Evolutionary conservation across 2,888 invertebrate genomes (phyloP), one percentile per base, ranked within the genome.

Genomic region (Boloria euphrosyne): DNA sequence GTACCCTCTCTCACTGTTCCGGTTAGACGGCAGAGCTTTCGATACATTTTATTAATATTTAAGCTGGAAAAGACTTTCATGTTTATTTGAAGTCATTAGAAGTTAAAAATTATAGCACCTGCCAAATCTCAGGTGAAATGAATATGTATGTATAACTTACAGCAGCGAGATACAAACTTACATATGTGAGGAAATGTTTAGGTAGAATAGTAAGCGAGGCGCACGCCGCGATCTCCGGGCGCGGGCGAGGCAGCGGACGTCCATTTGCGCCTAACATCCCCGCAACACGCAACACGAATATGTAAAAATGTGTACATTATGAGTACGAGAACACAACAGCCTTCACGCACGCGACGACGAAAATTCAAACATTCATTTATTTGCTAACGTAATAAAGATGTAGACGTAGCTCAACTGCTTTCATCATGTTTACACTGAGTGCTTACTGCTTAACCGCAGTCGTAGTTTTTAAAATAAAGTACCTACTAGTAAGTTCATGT

Each of bases 231-330:
- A 63, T 63, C 55, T 49, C 38, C 50, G 31, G 6, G 31, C 31
- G 31, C 31, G 31, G 31, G 31, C 44, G 31, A 43, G n/a, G 43
- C 31, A 7, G 50, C 52, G 53, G 52, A 46, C 27, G 38, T 53
- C 52, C 64, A 47, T 58, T 31, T 46, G 58, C 5, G 63, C 17
- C 27, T 51, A 50, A 58, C 51, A 52, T 38, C 44, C 46, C 43
- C 50, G 5, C 16, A 14, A 38, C 63, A 63, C 57, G 63, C 50
- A 55, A 57, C 62, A 47, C 53, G 31, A 47, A 52, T 59, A 59
- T 65, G 52, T 64, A 64, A 64, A 64, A 57, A 58, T 52, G 52
- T 58, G 31, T 16, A 46, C 59, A 59, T 38, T 22, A 38, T 17
- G 38, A 49, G 31, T 18, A 17, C 17, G 14, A 5, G 51, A 50